Base-by-base conservation (phyloP, 1,140 invertebrate species). In the Mizuhopecten yessoensis region DNA sequence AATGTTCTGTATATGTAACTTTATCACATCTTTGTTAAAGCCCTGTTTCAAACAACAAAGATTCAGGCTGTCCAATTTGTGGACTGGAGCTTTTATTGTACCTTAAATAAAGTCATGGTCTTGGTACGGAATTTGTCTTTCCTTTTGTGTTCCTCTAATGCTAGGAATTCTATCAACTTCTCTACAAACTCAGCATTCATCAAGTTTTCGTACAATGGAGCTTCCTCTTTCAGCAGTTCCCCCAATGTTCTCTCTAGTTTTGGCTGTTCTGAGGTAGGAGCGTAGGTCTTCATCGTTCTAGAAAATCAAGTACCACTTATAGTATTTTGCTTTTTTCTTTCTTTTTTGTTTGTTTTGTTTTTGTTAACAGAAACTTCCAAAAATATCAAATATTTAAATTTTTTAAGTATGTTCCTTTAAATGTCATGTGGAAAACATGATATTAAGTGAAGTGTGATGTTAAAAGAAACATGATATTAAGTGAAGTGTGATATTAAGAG, bases 131-230 rank as follows among this genome's bases (percentile, higher is more conserved):
- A 99, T 95, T 98, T 98, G 93, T 99, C 98, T 87, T 97, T 97
- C 34, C 98, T 98, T 95, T 99, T 99, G 93, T 98, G 98, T 93
- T 99, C 98, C 94, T 99, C 99, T 3, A 99, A 97, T 0, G 98
- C 98, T 36, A 98, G 97, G 95, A 98, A 98, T 2, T 97, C 97
- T 3, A 99, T 97, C 0, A 99, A 96, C 93, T 97, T 97, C 11
- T 98, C 97, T 0, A 99, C 96, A 96, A 98, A 98, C 0, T 97
- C 96, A 23, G 97, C 95, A 93, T 98, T 97, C 0, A 94, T 97
- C 95, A 99, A 98, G 93, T 98, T 98, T 23, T 97, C 96, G 95
- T 97, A 97, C 0, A 99, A 96, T 86, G 97, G 97, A 15, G 96
- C 96, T 94, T 98, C 98, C 34, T 93, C 90, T 20, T 95, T 94